Evolutionary conservation across 2,888 invertebrate genomes (phyloP), one percentile per base, ranked within the genome.

Genomic region (Ligdia adustata): DNA sequence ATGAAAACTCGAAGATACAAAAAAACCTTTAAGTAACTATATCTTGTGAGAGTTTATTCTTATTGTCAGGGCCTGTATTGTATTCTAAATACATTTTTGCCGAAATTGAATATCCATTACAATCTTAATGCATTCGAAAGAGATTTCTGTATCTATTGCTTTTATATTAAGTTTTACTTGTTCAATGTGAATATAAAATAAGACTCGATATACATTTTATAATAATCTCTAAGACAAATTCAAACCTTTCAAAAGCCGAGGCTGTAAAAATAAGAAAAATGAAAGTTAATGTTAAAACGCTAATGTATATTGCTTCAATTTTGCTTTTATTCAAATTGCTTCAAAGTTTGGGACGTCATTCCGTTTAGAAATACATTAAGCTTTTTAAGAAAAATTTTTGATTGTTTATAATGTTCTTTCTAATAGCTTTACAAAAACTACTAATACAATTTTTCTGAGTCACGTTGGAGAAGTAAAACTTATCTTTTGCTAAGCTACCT

Each of bases 401-500:
- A n/a, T 2, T 11, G 12, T 27, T 12, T 27, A 1, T 11, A 11
- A 11, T 4, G 9, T 26, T 28, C 13, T 3, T 31, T 15, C 7
- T 14, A 29, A n/a, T 9, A 14, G 5, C 5, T 16, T 16, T 16
- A 16, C 16, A 16, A 16, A 4, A 3, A 4, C 16, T 16, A 4
- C 3, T 3, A 5, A 16, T 4, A 16, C 5, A 16, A 16, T 3
- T 5, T 16, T 16, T 16, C 16, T 16, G 16, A 16, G 3, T 22
- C 6, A 7, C 11, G 6, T 29, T 38, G 18, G 42, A 18, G 3
- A 33, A 38, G 38, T 52, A 24, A 48, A 58, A 60, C 58, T 62
- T 42, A 15, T 15, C 13, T 27, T 32, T 12, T 9, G 13, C 28
- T 42, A 43, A 42, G 42, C 59, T 65, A 57, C 64, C 66, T 58